phyloP scores from a whole-genome alignment of 1,140 invertebrate genomes.

The Panulirus ornatus region DNA sequence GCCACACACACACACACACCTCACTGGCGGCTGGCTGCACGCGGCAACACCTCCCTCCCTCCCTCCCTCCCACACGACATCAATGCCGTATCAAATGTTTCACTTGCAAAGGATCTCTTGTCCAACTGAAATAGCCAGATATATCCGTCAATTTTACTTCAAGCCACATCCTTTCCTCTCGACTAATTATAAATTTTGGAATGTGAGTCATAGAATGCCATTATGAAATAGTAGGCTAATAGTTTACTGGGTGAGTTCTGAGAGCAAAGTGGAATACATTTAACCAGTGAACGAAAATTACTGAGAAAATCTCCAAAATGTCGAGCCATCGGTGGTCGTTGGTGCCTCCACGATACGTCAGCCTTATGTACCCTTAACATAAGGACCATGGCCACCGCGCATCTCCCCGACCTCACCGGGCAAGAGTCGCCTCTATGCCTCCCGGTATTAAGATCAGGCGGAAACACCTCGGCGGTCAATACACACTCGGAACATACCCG shows the following conservation, averaged over 20 bases:
- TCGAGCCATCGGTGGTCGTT: too few relatives aligned
- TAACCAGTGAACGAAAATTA: too few relatives aligned
- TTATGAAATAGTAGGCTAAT: too few relatives aligned
- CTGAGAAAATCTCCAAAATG: too few relatives aligned
- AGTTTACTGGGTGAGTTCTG: not conserved
- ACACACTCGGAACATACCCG: not conserved
- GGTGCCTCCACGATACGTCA: not conserved
- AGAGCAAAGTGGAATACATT: too few relatives aligned
- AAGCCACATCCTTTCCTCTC: not conserved
- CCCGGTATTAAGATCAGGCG: not conserved
- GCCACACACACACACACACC: not conserved
- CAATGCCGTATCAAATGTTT: not conserved
- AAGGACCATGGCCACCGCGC: constrained; percentile 2
- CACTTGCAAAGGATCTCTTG: not conserved
- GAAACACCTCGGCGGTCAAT: not conserved
- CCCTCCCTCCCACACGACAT: too few relatives aligned
- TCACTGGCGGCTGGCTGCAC: not conserved
- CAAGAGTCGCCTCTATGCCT: not conserved
- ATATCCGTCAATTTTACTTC: not conserved
- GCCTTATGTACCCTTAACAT: not conserved
- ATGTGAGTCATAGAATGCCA: too few relatives aligned
- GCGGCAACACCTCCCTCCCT: not conserved
- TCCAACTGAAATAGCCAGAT: not conserved
- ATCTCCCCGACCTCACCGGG: not conserved
- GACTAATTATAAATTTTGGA: not conserved